Base-by-base conservation (phyloP, 2,797 vertebrate species). In the Enteromius treurensis region DNA sequence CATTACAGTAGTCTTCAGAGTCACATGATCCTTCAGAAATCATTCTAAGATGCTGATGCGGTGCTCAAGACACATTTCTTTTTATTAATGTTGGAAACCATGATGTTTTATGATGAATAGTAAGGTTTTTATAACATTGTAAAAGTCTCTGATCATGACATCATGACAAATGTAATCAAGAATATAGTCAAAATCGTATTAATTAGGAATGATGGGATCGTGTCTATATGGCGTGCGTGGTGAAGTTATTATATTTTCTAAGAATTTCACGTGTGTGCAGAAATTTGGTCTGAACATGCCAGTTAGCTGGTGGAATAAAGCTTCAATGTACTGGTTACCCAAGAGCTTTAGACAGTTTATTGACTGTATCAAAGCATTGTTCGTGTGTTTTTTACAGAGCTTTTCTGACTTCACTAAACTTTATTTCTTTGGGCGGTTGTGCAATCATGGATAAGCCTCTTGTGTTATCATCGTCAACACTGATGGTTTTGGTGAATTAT, bases 361-460 rank as follows among this genome's bases (percentile, higher is more conserved):
- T 53, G 77, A 79, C 29, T 53, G 77, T 51, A 79, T 67, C 8
- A 17, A 79, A 79, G 64, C 29, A n/a, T 23, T 49, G 77, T 53
- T 53, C 45, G 23, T 37, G 19, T 79, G 64, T 67, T 53, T 79
- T 79, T 68, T 68, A 67, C 45, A 51, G 45, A 67, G 62, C 42
- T 49, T 37, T 45, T 79, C 45, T 79, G 29, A 51, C 45, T 79
- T 68, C 64, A 68, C 45, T 40, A 9, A 70, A 29, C 79, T 64
- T 58, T 71, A 69, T 71, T 80, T 53, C 37, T 71, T 49, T 81
- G 1, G 58, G 58, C 21, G 17, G 70, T 37, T 75, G 68, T 81
- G 53, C 55, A 81, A 81, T 73, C 79, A 62, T 49, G 53, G 21
- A 68, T 51, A 79, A 51, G 19, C 65, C 45, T n/a, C 21, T 17